phyloP scores from a whole-genome alignment of 2,797 vertebrate genomes.

The Etheostoma nigrum region DNA sequence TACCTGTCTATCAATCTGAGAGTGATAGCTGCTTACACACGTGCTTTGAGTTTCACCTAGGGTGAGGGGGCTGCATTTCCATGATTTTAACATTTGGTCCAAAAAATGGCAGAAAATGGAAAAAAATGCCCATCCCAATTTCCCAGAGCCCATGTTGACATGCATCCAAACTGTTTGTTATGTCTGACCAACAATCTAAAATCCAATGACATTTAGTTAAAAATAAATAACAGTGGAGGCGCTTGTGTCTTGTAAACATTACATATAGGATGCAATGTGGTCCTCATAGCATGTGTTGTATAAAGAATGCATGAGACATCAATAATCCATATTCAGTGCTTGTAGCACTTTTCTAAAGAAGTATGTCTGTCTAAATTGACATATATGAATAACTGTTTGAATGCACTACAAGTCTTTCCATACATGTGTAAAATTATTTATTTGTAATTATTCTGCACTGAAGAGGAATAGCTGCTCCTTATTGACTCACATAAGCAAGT shows the following conservation, averaged over 20 bases:
- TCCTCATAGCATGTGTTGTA: constrained; percentile 60
- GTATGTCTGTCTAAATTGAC: constrained; percentile 30
- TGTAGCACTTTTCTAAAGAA: constrained; percentile 36
- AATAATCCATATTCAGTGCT: constrained; percentile 73
- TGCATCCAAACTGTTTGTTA: neutral
- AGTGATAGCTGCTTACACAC: neutral
- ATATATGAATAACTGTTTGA: constrained; percentile 36
- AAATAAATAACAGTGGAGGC: neutral
- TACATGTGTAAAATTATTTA: constrained; percentile 48
- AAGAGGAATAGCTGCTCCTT: constrained; percentile 20
- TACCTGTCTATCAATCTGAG: neutral
- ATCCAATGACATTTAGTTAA: neutral
- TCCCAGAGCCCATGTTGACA: neutral
- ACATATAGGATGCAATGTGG: constrained; percentile 28
- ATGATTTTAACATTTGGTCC: neutral
- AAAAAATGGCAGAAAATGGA: neutral
- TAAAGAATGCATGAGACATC: constrained; percentile 77
- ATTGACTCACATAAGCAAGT: constrained; percentile 35
- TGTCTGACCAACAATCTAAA: neutral
- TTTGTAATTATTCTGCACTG: constrained; percentile 28
- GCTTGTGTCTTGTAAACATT: constrained; percentile 24
- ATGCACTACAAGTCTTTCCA: constrained; percentile 2
- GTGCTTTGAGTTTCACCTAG: neutral
- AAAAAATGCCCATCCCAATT: neutral
- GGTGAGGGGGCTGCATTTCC: neutral